Percentiles rank a stretch among this genome's conserved stretches.
phyloP scores from a whole-genome alignment of 2,113 vertebrate genomes.

The Thinocorus orbignyianus region DNA sequence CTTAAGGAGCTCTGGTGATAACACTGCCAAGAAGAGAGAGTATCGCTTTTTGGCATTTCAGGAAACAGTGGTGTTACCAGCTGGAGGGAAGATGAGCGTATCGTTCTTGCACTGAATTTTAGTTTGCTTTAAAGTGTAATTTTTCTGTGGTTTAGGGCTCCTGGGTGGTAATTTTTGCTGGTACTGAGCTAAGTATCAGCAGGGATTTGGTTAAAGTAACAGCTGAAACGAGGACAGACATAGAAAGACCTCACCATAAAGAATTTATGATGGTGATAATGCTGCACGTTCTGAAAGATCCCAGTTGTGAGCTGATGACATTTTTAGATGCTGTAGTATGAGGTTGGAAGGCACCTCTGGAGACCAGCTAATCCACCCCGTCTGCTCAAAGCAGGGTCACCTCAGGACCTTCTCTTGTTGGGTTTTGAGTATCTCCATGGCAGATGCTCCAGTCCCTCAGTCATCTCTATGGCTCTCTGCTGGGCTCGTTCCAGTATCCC shows the following conservation, averaged over 20 bases:
- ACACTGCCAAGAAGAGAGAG: not conserved
- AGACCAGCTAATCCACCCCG: accelerated
- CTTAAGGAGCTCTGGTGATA: not conserved
- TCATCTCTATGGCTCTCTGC: no score
- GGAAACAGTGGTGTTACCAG: not conserved
- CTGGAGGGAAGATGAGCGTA: not conserved
- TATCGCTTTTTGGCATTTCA: not conserved
- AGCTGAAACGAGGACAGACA: not conserved
- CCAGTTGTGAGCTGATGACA: not conserved
- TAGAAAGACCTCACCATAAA: not conserved
- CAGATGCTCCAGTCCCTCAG: not conserved
- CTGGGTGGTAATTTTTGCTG: not conserved
- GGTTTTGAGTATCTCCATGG: not conserved
- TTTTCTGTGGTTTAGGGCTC: not conserved
- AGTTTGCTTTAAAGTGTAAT: not conserved
- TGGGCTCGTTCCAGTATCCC: not conserved
- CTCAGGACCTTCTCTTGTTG: not conserved
- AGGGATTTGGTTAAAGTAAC: not conserved
- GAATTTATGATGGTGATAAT: not conserved
- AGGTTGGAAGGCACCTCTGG: not conserved
- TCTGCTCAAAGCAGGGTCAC: no score
- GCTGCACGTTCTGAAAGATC: not conserved
- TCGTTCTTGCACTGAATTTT: not conserved
- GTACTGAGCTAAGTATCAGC: not conserved
- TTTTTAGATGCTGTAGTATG: not conserved